Percentiles rank a stretch among this genome's conserved stretches.
Evolutionary conservation across 1,140 invertebrate genomes (phyloP).

Genomic region (Carcinoscorpius rotundicauda): DNA sequence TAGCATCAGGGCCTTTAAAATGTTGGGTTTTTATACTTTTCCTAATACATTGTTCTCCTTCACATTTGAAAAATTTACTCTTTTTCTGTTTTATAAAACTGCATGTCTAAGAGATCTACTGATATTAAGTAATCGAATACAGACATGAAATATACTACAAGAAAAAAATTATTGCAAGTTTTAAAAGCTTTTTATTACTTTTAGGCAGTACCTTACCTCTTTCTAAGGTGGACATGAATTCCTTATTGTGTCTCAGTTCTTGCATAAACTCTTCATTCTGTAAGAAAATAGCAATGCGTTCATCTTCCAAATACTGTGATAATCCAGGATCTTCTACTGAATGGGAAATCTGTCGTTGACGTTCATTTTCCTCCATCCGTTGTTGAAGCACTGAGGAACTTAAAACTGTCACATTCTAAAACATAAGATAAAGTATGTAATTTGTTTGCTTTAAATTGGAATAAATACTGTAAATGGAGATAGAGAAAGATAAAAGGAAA

Average conservation of each 20-base stretch:
- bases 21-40: too few species aligned
- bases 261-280: conserved; percentile 89
- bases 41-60: too few species aligned
- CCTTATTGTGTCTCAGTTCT: conserved; percentile 72
- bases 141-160: too few species aligned
- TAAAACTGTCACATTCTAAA: conserved; percentile 24
- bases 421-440: too few species aligned
- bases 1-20: too few species aligned
- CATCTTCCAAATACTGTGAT: conserved; percentile 53
- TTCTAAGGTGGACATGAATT: conserved; percentile 75
- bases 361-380: conserved; percentile 37
- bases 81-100: too few species aligned
- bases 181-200: background rate
- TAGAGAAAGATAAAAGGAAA: too few species aligned
- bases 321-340: conserved; percentile 37
- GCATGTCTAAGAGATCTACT: too few species aligned
- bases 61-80: too few species aligned
- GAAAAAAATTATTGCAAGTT: background rate
- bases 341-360: conserved; percentile 27
- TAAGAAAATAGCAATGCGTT: conserved; percentile 71
- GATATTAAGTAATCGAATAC: too few species aligned
- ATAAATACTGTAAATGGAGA: too few species aligned
- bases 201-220: conserved; percentile 30
- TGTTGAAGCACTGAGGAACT: conserved; percentile 36
- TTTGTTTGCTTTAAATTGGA: too few species aligned